Evolutionary conservation across 2,797 vertebrate species (phyloP), one percentile per base, ranked within the genome.

Genomic region (Protosalanx chinensis): DNA sequence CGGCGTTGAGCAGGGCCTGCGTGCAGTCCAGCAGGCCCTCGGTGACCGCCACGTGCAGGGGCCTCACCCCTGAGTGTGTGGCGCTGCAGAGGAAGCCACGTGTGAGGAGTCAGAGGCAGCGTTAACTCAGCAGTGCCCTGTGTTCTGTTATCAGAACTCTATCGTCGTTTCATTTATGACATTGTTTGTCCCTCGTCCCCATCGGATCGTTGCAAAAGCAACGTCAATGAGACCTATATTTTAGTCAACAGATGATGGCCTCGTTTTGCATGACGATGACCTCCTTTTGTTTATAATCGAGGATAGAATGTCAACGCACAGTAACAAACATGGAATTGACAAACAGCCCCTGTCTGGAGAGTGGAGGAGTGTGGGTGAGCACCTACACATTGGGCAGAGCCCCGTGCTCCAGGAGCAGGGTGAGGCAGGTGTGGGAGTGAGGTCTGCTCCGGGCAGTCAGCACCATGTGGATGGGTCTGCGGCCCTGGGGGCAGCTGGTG

Each of bases 11-110:
- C 0, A 92, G 85, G 3, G 71, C 72, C 80, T 87, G 49, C 0
- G 68, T 41, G 60, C 88, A 91, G n/a, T 88, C 80, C 67, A 80
- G 68, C 60, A 91, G 76, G 20, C 90, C 92, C 65, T 85, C 79
- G 6, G 88, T 75, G 33, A 85, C 86, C 0, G 91, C 91, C 80
- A 86, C 49, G 80, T 93, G 92, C 73, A 93, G 80, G 0, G 89
- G 85, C 0, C 88, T 91, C 72, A 79, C 30, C 15, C 86, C 90
- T 4, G 75, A 67, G 56, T 82, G 67, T 69, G 88, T 85, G 70
- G 77, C 64, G 0, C 91, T 92, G 78, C 4, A 27, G 27, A 33
- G 10, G 15, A 18, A 58, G 23, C 27, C 49, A 57, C 51, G 33
- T 27, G 0, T 5, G 18, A 10, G 4, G 7, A 6, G n/a, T 64